phyloP scores from a whole-genome alignment of 2,797 vertebrate species.

The Rhyacichthys aspro region DNA sequence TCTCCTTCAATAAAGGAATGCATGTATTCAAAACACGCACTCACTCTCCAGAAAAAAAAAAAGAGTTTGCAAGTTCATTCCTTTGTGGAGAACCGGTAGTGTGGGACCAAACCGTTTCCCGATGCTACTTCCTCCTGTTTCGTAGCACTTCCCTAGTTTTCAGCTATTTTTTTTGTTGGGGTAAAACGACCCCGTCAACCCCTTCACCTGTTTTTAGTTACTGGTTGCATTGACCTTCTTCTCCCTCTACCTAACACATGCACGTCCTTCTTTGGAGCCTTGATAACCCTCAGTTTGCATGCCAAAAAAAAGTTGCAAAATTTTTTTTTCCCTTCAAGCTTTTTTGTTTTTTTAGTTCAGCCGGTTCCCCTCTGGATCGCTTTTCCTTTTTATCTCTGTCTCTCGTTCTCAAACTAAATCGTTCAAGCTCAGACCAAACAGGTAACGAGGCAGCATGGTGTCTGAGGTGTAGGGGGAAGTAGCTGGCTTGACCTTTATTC shows the following conservation, averaged over 20 bases:
- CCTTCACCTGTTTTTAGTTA: slow-evolving; percentile 87
- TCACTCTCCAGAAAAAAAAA: slow-evolving; percentile 75
- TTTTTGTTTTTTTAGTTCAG: slow-evolving; percentile 78
- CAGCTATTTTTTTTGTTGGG: slow-evolving; percentile 82
- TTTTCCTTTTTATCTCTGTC: slow-evolving; percentile 76
- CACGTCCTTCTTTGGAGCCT: slow-evolving; percentile 97
- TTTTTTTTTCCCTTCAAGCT: slow-evolving; percentile 76
- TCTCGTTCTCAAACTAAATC: slow-evolving; percentile 76
- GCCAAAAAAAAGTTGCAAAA: slow-evolving; percentile 86
- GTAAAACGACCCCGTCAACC: slow-evolving; percentile 69
- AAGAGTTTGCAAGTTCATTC: slow-evolving; percentile 89
- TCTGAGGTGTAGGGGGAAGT: slow-evolving; percentile 77
- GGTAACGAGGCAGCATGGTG: slow-evolving; percentile 83
- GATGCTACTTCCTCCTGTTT: slow-evolving; percentile 77
- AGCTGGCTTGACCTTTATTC: slow-evolving; percentile 79
- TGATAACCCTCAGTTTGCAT: slow-evolving; percentile 99
- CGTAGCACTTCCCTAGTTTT: slow-evolving; percentile 81
- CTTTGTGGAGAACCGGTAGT: slow-evolving; percentile 84
- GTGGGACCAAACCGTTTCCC: slow-evolving; percentile 80
- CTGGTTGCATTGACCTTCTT: slow-evolving; percentile 94
- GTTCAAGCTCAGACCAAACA: slow-evolving; percentile 66
- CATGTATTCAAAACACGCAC: slow-evolving; percentile 85
- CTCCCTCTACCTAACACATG: slow-evolving; percentile 93
- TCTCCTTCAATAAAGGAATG: slow-evolving; percentile 89
- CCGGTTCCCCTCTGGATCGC: slow-evolving; percentile 81